Percentiles rank a stretch among this genome's conserved stretches.
These are phyloP conservation scores for Hypotaenidia philippensis DNA, from an alignment of 2,797 vertebrate species.

Conservation along the genomic window DNA sequence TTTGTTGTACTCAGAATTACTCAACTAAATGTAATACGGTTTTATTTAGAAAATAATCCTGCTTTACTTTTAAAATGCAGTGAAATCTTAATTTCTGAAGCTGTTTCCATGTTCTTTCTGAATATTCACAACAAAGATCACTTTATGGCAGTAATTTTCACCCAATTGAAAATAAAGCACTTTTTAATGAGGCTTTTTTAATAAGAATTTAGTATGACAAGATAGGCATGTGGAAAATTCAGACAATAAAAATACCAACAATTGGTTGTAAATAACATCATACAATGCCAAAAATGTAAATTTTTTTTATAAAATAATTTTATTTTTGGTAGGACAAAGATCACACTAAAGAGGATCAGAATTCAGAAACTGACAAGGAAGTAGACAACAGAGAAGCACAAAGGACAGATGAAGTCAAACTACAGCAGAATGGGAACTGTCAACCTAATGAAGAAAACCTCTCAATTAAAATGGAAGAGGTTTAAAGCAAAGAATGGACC, in stretches of 20 bases:
- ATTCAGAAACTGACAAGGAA: conserved; percentile 78
- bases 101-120: neutral
- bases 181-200: too few species aligned
- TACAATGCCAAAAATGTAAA: neutral
- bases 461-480: conserved; percentile 69
- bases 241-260: neutral
- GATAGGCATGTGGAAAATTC: neutral
- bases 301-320: neutral
- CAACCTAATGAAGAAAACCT: conserved; percentile 81
- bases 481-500: conserved; percentile 62
- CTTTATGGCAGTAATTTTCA: neutral
- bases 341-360: conserved; percentile 75
- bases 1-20: neutral
- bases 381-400: conserved; percentile 77
- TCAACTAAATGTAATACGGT: neutral
- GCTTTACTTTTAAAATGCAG: neutral
- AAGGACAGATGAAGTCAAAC: conserved; percentile 78
- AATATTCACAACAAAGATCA: neutral
- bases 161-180: neutral
- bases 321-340: conserved; percentile 79
- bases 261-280: neutral
- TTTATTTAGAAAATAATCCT: neutral
- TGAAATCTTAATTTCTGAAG: neutral
- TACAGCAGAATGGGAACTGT: conserved; percentile 91
- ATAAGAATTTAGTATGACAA: neutral